Evolutionary conservation across 1,140 invertebrate genomes (phyloP), one percentile per base, ranked within the genome.

Genomic region (Drosophila serrata): DNA sequence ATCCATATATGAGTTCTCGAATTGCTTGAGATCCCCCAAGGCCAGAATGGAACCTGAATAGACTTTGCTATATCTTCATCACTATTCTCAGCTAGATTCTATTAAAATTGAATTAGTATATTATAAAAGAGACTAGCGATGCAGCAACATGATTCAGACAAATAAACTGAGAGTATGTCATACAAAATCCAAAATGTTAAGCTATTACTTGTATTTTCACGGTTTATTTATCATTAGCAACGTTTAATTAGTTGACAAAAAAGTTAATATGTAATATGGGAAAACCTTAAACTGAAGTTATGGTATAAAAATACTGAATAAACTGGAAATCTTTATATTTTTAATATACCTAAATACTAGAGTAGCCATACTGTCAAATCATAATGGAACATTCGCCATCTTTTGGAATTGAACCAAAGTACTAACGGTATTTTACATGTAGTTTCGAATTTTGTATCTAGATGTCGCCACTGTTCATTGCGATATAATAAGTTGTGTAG

Each of bases 11-110:
- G 29, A 67, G 12, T 76, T 67, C 9, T 76, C 74, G n/a, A 76
- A 42, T 8, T 60, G 8, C 1, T 35, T 56, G 6, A 76, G 37
- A 11, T 76, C 73, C 6, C 27, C 46, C 17, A 76, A 43, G 3
- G 73, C 73, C 29, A 56, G 22, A 35, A 60, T 68, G 8, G 74
- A 67, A 31, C 37, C 75, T 12, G 74, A 19, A 19, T 76, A 76
- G 9, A 51, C 3, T 22, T 48, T 24, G 8, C 1, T 15, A 9
- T 40, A 19, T 53, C 9, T n/a, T 31, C 5, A 6, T 37, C 19
- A 3, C 53, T 40, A 13, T 19, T 11, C 17, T 39, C 5, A 22
- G 7, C 24, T 49, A 22, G 24, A n/a, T n/a, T 12, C 7, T 31
- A 39, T 11, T 3, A 48, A 6, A 11, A 39, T 24, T 0, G 33